Base-by-base conservation (phyloP, 2,888 invertebrate genomes). In the Panorpa germanica region DNA sequence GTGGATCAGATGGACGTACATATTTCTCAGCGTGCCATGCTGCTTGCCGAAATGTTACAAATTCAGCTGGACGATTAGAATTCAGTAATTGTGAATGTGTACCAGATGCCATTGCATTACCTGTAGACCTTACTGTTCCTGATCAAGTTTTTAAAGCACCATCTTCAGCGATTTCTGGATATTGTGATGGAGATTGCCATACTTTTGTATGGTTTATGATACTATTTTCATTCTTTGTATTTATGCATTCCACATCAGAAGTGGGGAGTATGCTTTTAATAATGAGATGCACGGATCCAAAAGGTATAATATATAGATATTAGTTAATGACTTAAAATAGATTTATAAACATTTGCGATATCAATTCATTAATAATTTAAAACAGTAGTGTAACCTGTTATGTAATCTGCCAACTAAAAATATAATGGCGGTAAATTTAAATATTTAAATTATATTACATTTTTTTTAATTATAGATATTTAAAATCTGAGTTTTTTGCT, bases 1-100 rank as follows among this genome's bases (percentile, higher is more conserved):
- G 90, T 46, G 82, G 83, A 28, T 62, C 68, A 46, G 80, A 85
- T 47, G 71, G 76, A 6, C 68, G 61, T 46, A 86, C 85, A 4
- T 88, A 86, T 49, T 70, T 82, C 44, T 85, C 86, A 12, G 77
- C 86, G 27, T 90, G 90, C 51, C 80, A 85, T 48, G 86, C 88
- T 29, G 88, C 88, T 24, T 90, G 90, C 49, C 58, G 59, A 27
- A 64, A 65, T 43, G 64, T 63, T 36, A 64, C 65, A 10, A 49
- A 64, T 40, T 49, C 52, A 22, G 65, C 68, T 42, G 70, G 68
- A 32, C 65, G 68, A 53, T 57, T 65, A 21, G 48, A 57, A 35
- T 66, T 59, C 45, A 53, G 55, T 5, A 52, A 63, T 37, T 66
- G 66, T 45, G 45, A 56, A 31, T 66, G 65, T 45, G 52, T 65